Base-by-base conservation (phyloP, 2,888 invertebrate genomes). In the Platynereis dumerilii region DNA sequence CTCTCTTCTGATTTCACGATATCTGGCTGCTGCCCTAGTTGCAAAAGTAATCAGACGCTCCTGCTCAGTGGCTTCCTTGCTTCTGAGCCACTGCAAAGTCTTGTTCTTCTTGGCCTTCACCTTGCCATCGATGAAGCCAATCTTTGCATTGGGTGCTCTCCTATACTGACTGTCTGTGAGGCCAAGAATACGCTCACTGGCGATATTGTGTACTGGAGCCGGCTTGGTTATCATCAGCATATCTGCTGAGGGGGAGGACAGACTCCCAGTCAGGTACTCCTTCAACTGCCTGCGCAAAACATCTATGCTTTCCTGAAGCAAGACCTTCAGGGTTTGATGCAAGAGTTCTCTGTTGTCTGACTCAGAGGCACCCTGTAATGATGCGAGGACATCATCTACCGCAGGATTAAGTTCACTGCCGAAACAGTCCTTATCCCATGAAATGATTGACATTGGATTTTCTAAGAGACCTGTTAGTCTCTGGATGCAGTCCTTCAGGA, bases 111-210 rank as follows among this genome's bases (percentile, higher is more conserved):
- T 53, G n/a, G 24, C 24, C 2, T 27, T 2, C 22, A 53, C 53
- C 27, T 53, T 53, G 15, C 26, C 53, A 12, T 53, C 52, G 52
- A 52, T 52, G n/a, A 52, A 52, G 52, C 24, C 52, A 20, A 52
- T 52, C 24, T 24, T 20, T 52, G 52, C 52, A 52, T 52, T 52
- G n/a, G 52, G 52, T 52, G 52, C 52, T 52, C 52, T 20, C n/a
- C 24, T 20, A 52, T 20, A 52, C 52, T 52, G 52, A 52, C 20
- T 24, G 24, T 52, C 52, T 22, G 24, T 26, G 2, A 27, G 26
- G 27, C 53, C 53, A 2, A 53, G 53, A 1, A 53, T 27, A 10
- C 22, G 53, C 53, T 53, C 53, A 53, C 26, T 26, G 26, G 24
- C 27, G 26, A 53, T 53, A 27, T 53, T 53, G 53, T 53, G 53